These are phyloP conservation scores for Silurus lanzhouensis DNA, from an alignment of 2,797 vertebrate species.

Conservation along the genomic window DNA sequence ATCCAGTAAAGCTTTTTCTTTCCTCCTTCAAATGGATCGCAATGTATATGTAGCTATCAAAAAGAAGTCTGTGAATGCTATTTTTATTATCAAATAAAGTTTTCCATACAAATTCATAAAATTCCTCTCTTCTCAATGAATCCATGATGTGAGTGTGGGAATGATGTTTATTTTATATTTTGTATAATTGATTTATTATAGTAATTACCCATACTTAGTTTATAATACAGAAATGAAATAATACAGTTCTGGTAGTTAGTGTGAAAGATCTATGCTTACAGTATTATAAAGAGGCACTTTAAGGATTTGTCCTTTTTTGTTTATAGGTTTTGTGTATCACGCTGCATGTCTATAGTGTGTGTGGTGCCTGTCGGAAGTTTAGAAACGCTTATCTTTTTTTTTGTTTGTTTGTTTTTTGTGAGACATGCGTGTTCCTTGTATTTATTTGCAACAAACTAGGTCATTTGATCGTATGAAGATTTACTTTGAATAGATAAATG, in stretches of 20 bases:
- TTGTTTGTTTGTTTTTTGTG: no score
- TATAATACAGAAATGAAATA: neutral
- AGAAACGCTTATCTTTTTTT: no score
- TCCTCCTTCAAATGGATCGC: conserved; percentile 88
- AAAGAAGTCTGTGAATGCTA: conserved; percentile 96
- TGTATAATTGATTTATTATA: neutral
- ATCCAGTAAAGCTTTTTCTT: conserved; percentile 82
- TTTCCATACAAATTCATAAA: conserved; percentile 88
- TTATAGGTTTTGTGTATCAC: neutral
- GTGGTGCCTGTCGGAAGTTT: no score
- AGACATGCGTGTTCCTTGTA: no score
- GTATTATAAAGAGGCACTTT: neutral
- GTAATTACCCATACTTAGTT: neutral
- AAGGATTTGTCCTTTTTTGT: neutral
- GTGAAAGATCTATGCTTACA: neutral
- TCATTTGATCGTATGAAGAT: no score
- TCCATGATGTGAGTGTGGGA: neutral
- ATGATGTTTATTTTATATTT: neutral
- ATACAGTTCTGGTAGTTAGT: neutral
- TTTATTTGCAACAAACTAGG: no score
- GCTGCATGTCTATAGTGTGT: neutral
- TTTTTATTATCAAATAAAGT: conserved; percentile 99
- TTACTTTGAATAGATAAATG: no score
- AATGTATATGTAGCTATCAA: conserved; percentile 95
- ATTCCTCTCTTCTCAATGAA: conserved; percentile 15